Evolutionary conservation across 1,140 invertebrate genomes (phyloP).

Genomic region (Trichonephila clavata): DNA sequence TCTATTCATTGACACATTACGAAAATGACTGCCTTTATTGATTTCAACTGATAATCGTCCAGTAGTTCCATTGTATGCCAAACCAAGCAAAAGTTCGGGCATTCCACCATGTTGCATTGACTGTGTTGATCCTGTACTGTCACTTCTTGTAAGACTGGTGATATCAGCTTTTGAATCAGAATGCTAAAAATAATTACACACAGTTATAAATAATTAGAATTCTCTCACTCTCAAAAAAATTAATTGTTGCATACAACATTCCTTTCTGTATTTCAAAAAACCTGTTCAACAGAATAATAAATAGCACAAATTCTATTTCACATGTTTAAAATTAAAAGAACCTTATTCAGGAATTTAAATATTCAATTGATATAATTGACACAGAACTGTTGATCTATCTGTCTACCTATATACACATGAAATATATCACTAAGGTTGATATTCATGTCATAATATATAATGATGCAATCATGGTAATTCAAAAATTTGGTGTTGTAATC

Average conservation of each 20-base stretch:
- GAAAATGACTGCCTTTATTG: conserved; percentile 95
- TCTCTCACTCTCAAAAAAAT: background rate
- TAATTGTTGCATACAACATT: conserved; percentile 82
- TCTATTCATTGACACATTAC: conserved; percentile 84
- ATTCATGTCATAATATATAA: too few species aligned
- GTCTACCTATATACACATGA: too few species aligned
- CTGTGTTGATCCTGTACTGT: conserved; percentile 95
- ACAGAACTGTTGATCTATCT: too few species aligned
- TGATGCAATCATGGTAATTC: too few species aligned
- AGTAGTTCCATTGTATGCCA: conserved; percentile 95
- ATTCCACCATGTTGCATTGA: conserved; percentile 94
- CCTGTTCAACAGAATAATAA: too few species aligned
- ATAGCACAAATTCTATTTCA: too few species aligned
- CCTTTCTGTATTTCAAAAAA: background rate
- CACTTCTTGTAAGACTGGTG: conserved; percentile 91
- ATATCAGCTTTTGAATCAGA: conserved; percentile 82
- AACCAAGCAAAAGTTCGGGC: conserved; percentile 92
- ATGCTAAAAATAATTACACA: conserved; percentile 78
- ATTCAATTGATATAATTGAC: too few species aligned
- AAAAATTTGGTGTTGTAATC: too few species aligned
- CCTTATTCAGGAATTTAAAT: too few species aligned
- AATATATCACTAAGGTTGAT: too few species aligned
- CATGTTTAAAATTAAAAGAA: too few species aligned
- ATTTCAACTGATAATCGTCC: conserved; percentile 95
- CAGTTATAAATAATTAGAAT: background rate